Conservation (phyloP, 2,888 invertebrate genomes). For the Melinaea marsaeus region DNA sequence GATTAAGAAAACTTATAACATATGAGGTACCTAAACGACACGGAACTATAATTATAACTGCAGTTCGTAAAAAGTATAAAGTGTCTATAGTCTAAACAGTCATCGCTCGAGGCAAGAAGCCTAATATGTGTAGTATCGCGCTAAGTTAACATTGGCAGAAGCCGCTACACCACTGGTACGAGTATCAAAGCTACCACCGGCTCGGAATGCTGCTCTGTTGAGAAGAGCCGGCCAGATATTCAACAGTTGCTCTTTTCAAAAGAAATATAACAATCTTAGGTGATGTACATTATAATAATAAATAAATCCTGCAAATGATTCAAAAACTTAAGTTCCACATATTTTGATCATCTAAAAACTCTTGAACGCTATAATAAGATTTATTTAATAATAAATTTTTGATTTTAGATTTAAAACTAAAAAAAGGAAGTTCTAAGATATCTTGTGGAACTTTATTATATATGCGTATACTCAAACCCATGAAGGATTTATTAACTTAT, state of each 20-base stretch:
- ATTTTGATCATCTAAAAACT: too few species aligned
- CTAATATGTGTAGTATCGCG: constrained; percentile 55
- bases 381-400: too few species aligned
- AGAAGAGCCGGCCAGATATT: constrained; percentile 30
- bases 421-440: too few species aligned
- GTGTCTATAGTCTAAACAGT: constrained; percentile 1
- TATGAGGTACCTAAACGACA: constrained; percentile 4
- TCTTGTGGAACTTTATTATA: too few species aligned
- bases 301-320: too few species aligned
- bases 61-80: constrained; percentile 7
- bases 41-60: not conserved
- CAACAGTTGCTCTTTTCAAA: constrained; percentile 9
- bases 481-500: too few species aligned
- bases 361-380: too few species aligned
- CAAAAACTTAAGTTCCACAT: too few species aligned
- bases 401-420: too few species aligned
- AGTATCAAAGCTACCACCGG: constrained; percentile 45
- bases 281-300: not conserved
- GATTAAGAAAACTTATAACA: not conserved
- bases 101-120: constrained; percentile 27
- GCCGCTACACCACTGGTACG: constrained; percentile 55
- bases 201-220: too few species aligned
- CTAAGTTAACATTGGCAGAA: constrained; percentile 62
- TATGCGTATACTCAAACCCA: too few species aligned
- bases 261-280: too few species aligned